Conservation (phyloP, 2,888 invertebrate genomes). For the Mythimna ferrago region DNA sequence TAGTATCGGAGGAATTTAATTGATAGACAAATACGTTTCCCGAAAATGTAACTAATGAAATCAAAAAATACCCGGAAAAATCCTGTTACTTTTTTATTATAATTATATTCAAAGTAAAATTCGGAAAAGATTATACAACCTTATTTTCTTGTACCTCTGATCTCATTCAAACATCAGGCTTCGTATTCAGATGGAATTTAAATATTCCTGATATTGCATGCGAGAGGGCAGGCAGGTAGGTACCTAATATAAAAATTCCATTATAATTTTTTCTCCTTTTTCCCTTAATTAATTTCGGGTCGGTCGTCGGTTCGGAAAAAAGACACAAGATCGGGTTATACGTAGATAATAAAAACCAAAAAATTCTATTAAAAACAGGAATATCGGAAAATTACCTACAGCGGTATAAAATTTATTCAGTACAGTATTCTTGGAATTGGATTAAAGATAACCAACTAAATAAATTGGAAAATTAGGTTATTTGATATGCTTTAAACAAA, state of each 20-base stretch:
- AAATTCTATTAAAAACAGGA: constrained; percentile 14
- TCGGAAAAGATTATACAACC: background rate
- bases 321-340: constrained; percentile 21
- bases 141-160: background rate
- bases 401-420: constrained; percentile 2
- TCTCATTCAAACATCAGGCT: constrained; percentile 5
- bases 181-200: constrained; percentile 32
- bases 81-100: background rate
- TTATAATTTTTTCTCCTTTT: constrained; percentile 23
- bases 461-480: constrained; percentile 2
- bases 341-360: constrained; percentile 38
- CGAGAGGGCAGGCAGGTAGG: background rate
- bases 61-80: background rate
- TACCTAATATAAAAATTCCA: constrained; percentile 19
- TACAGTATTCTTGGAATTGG: constrained; percentile 8
- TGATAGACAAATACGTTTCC: no score
- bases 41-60: background rate
- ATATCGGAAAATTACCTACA: constrained; percentile 12
- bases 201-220: constrained; percentile 28
- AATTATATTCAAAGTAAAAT: constrained; percentile 1
- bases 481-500: constrained; percentile 1
- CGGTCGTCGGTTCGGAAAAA: constrained; percentile 20
- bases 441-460: background rate
- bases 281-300: constrained; percentile 37
- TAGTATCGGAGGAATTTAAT: background rate